Evolutionary conservation across 2,113 vertebrate genomes (phyloP), one percentile per base, ranked within the genome.

Genomic region (Scopus umbretta): DNA sequence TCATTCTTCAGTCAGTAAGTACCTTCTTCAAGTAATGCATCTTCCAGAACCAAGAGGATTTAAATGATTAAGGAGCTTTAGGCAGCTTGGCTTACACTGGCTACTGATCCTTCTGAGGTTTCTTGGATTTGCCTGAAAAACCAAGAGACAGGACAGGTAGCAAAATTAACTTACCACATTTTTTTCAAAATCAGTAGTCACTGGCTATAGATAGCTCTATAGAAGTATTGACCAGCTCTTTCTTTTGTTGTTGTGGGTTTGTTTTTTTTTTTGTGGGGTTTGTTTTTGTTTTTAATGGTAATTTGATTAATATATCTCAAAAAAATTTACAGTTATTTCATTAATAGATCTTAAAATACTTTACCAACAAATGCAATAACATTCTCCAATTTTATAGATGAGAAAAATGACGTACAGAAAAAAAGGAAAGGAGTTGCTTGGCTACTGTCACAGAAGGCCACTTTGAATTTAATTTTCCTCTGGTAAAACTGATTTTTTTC

Each of bases 161-260:
- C 29, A 59, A 82, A 72, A 72, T 4, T 67, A 32, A 75, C 20
- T 68, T 71, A 17, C 25, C 43, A 19, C 11, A 5, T 22, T 3
- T 11, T 71, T 62, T 66, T 49, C 25, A 25, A 50, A 83, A 86
- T 36, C 10, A 34, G 7, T 34, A 53, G 16, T 52, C 9, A 36
- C 7, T 7, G 65, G 16, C 7, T 56, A 9, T 0, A 0, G 8
- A 3, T 56, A 61, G 5, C 13, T 86, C 18, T 40, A 13, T 5
- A 52, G n/a, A 55, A 47, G 4, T 25, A 74, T 10, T 76, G 18
- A 67, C 5, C 8, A 5, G 1, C 4, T 32, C 3, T 52, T 68
- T 25, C 32, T 22, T 9, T 9, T 18, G 68, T 42, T 11, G 2
- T 29, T 70, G 3, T 21, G 11, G 7, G 3, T 38, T n/a, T 16